Base-by-base conservation (phyloP, 2,797 vertebrate genomes). In the Epinephelus malabaricus region DNA sequence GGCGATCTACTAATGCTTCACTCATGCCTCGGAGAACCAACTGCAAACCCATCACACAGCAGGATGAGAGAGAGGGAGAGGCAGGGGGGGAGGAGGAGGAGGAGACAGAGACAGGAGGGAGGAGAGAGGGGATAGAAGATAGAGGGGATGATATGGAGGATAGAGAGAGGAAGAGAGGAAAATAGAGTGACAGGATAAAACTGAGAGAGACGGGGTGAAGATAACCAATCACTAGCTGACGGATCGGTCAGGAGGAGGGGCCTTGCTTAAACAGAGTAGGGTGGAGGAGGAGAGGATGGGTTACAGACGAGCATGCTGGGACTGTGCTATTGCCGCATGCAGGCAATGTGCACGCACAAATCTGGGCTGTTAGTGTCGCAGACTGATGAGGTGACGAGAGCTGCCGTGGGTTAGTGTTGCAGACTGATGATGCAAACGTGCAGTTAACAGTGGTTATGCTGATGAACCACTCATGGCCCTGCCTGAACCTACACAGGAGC, bases 1-100 rank as follows among this genome's bases (percentile, higher is more conserved):
- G 97, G 96, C 99, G 99, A 97, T 97, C 98, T 97, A 99, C 96
- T 99, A 99, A 98, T 92, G 98, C 97, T 97, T 98, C 98, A 92
- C 95, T 97, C 98, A 99, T 98, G 97, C 97, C 97, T 97, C 96
- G 97, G 92, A 99, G 97, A 96, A 96, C 95, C 97, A 98, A 97
- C 98, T 99, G 98, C 95, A 98, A 98, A 93, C 96, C 96, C 96
- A 97, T 95, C 96, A 97, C 96, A 96, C 96, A 90, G 90, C 86
- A 80, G 87, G 90, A 92, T 91, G 92, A 93, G 90, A 90, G 84
- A 93, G 86, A 81, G 87, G 87, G 91, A 86, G 91, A 90, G 87
- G 91, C 73, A 81, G 79, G 87, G 82, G 72, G 84, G 81, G 82
- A 85, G 85, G 81, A 81, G 74, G 34, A 34, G 34, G 34, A 34